Percentiles rank a stretch among this genome's conserved stretches.
Evolutionary conservation across 2,888 invertebrate genomes (phyloP).

Genomic region (Polia nebulosa): DNA sequence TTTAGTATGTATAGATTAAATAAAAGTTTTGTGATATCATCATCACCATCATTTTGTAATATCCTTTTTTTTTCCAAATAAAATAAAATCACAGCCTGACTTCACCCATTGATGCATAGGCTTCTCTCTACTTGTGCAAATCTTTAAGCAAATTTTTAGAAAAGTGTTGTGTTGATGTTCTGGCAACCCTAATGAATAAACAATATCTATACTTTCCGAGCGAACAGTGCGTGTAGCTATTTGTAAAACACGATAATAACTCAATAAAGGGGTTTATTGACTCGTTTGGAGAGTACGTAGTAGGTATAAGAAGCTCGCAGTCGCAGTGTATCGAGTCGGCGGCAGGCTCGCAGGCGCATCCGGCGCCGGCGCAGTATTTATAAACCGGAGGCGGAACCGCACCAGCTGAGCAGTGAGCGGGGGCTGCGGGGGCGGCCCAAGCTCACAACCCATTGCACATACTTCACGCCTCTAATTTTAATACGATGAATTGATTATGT

Average conservation of each 20-base stretch:
- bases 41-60: background rate
- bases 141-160: background rate
- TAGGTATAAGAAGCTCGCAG: constrained; percentile 69
- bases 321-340: constrained; percentile 66
- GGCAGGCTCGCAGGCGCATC: constrained; percentile 80
- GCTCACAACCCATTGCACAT: constrained; percentile 64
- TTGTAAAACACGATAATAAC: constrained; percentile 79
- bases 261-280: constrained; percentile 80
- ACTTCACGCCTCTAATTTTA: constrained; percentile 73
- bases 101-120: background rate
- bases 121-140: background rate
- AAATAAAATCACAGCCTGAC: background rate
- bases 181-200: constrained; percentile 60
- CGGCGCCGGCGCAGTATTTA: constrained; percentile 87
- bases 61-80: too few relatives aligned
- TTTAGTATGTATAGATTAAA: background rate
- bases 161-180: background rate
- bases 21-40: background rate
- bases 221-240: constrained; percentile 71
- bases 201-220: constrained; percentile 60
- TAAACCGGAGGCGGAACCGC: constrained; percentile 86
- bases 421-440: constrained; percentile 77
- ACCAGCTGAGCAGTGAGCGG: constrained; percentile 74
- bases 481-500: constrained; percentile 69
- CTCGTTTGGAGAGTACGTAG: constrained; percentile 68